A percentile compares a stretch with the other conserved stretches of the same genome.
Conservation (phyloP, 1,140 invertebrate species). For the Brachionus angularis region DNA sequence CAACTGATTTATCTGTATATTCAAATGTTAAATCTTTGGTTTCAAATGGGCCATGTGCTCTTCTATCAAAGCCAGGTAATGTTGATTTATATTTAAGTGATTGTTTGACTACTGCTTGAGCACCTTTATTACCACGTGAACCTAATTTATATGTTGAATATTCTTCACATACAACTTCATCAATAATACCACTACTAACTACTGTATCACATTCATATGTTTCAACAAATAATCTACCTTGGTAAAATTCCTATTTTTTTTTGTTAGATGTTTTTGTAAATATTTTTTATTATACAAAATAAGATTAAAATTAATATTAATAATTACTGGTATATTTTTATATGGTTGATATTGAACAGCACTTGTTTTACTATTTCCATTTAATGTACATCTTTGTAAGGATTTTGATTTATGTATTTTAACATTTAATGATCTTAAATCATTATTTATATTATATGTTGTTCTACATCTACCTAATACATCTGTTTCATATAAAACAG, state of each 20-base stretch:
- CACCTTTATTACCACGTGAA: conserved; percentile 27
- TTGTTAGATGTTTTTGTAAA: no score
- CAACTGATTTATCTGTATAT: conserved; percentile 28
- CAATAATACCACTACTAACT: conserved; percentile 11
- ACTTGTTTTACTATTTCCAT: conserved; percentile 35
- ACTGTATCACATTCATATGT: background rate
- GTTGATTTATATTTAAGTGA: conserved; percentile 1
- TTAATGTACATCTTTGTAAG: conserved; percentile 38
- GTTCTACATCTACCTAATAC: conserved; percentile 38
- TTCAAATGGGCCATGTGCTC: conserved; percentile 25
- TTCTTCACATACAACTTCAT: conserved; percentile 24
- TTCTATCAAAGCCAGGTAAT: conserved; percentile 3
- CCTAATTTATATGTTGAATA: conserved; percentile 39
- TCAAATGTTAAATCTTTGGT: conserved; percentile 22
- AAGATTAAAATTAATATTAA: no score
- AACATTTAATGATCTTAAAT: background rate
- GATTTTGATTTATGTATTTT: conserved; percentile 1
- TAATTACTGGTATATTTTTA: conserved; percentile 19
- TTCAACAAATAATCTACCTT: conserved; percentile 39
- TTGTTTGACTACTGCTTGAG: conserved; percentile 40
- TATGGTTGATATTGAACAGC: conserved; percentile 32
- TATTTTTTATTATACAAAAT: no score
- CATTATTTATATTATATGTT: background rate
- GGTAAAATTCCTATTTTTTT: conserved; percentile 26
- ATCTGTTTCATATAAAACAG: conserved; percentile 41